These are phyloP conservation scores for Drosophila melanica DNA, from an alignment of 1,140 invertebrate species.

Conservation along the genomic window DNA sequence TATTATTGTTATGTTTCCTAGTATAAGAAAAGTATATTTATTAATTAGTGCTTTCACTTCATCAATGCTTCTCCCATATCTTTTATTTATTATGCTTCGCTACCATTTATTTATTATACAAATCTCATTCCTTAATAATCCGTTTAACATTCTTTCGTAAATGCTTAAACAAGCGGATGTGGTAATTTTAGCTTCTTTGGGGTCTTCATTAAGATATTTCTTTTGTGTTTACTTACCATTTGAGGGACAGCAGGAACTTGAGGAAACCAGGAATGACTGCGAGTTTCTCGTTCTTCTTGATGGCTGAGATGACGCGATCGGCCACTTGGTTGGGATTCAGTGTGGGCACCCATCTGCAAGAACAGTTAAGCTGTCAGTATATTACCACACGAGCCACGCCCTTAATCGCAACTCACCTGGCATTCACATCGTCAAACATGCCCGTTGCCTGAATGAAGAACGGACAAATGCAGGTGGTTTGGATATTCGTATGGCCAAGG, in stretches of 20 bases:
- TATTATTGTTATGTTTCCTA: too few relatives aligned
- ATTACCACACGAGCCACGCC: conserved; percentile 2
- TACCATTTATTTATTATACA: too few relatives aligned
- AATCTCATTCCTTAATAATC: background rate
- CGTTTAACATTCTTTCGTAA: background rate
- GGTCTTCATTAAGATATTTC: conserved; percentile 17
- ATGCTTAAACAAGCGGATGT: conserved; percentile 5
- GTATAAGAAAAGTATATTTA: too few relatives aligned
- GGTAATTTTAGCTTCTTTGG: conserved; percentile 1
- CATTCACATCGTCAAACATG: conserved; percentile 96
- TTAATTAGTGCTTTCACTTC: too few relatives aligned
- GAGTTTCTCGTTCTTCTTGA: conserved; percentile 91
- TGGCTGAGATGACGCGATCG: conserved; percentile 91
- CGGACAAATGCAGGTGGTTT: conserved; percentile 95
- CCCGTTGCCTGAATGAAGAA: conserved; percentile 96
- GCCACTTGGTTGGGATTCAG: conserved; percentile 94
- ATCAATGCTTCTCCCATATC: too few relatives aligned
- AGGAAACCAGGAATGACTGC: conserved; percentile 91
- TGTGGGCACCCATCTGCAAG: conserved; percentile 90
- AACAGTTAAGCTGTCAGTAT: conserved; percentile 55
- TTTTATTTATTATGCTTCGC: too few relatives aligned
- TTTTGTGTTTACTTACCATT: conserved; percentile 87
- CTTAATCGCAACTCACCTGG: conserved; percentile 87
- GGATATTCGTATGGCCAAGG: conserved; percentile 89
- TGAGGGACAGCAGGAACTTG: conserved; percentile 87